Conservation (phyloP, 2,797 vertebrate species). For the Enteromius afrohamiltoni region DNA sequence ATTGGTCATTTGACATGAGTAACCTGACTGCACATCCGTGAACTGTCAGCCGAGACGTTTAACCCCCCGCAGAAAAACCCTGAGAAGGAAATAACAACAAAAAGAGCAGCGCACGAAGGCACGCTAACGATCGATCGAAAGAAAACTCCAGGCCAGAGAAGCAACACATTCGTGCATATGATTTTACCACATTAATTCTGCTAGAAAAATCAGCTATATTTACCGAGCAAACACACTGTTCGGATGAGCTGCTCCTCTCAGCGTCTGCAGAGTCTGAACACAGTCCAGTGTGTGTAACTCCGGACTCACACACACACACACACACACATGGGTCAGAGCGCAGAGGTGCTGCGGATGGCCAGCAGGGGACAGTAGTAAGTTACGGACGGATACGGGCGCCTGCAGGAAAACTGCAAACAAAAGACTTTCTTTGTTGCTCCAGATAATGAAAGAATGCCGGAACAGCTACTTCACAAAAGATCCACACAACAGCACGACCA, state of each 20-base stretch:
- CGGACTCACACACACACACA: constrained; percentile 39
- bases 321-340: constrained; percentile 15
- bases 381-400: constrained; percentile 78
- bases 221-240: not conserved
- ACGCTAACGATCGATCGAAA: not conserved
- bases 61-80: constrained; percentile 55
- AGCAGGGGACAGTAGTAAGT: constrained; percentile 99
- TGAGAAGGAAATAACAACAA: constrained; percentile 39
- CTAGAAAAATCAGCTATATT: not conserved
- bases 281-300: not conserved
- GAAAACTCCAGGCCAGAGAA: not conserved
- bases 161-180: not conserved
- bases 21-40: constrained; percentile 73
- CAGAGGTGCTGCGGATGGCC: constrained; percentile 62
- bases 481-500: constrained; percentile 79
- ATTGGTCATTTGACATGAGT: constrained; percentile 82
- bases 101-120: constrained; percentile 53
- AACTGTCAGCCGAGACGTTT: constrained; percentile 68
- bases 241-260: not conserved
- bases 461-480: constrained; percentile 86
- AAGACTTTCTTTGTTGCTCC: constrained; percentile 92
- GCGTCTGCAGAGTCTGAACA: not conserved
- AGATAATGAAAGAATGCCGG: constrained; percentile 86
- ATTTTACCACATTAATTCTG: not conserved
- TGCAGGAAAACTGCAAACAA: constrained; percentile 89